These are phyloP conservation scores for Rhyzopertha dominica DNA, from an alignment of 1,140 invertebrate genomes.

Conservation along the genomic window DNA sequence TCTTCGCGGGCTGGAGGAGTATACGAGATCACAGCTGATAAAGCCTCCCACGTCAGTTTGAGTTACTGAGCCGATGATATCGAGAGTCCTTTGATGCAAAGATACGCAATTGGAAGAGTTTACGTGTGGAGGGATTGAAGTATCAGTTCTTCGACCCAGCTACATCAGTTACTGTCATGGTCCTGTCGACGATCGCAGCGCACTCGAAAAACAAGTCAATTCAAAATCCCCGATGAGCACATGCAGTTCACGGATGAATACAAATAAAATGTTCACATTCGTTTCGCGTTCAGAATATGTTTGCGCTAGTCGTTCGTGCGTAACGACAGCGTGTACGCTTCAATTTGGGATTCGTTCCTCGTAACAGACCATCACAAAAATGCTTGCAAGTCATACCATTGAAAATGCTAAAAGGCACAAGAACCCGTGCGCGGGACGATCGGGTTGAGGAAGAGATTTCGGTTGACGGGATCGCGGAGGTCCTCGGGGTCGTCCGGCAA, in stretches of 20 bases:
- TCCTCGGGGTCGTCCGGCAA: constrained; percentile 5
- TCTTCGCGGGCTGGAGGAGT: not conserved
- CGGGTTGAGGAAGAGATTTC: constrained; percentile 13
- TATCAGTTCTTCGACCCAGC: not conserved
- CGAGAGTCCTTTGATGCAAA: not conserved
- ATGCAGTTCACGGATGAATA: constrained; percentile 22
- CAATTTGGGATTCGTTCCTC: constrained; percentile 23
- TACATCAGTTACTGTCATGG: not conserved
- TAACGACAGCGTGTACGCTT: constrained; percentile 27
- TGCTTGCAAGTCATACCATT: constrained; percentile 9
- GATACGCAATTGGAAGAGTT: not conserved
- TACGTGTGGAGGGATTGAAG: not conserved
- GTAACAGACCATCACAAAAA: constrained; percentile 18
- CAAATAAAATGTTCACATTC: constrained; percentile 20
- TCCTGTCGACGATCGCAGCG: not conserved
- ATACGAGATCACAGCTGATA: not conserved
- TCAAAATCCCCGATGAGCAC: constrained; percentile 21
- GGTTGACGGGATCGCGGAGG: constrained; percentile 4
- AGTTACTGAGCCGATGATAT: not conserved
- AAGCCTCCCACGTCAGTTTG: not conserved
- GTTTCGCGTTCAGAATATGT: constrained; percentile 25
- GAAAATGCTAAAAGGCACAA: constrained; percentile 3
- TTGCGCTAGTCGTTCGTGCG: constrained; percentile 25
- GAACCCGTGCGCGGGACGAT: constrained; percentile 4
- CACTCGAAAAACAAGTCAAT: constrained; percentile 14